These are phyloP conservation scores for Mungos mungo DNA, from an alignment of 2,113 vertebrate species.

Conservation along the genomic window DNA sequence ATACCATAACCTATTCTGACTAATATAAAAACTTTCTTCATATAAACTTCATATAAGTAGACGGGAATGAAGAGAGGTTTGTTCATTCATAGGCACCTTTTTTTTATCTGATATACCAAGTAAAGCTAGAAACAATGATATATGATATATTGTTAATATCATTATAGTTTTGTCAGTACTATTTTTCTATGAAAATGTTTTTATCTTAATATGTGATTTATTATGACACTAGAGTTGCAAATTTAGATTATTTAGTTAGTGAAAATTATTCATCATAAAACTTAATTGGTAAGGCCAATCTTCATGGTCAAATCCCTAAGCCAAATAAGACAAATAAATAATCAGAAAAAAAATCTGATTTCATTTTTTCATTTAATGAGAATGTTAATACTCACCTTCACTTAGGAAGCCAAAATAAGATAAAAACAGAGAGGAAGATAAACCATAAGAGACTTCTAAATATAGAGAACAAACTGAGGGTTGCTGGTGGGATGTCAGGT, in stretches of 20 bases:
- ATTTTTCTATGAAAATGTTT: constrained; percentile 23
- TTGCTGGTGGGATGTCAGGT: too few species aligned
- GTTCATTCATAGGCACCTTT: neutral
- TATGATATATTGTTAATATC: neutral
- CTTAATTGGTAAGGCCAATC: constrained; percentile 29
- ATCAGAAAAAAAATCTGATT: constrained; percentile 31
- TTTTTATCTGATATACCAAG: neutral
- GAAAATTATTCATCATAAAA: constrained; percentile 31
- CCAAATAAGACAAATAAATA: neutral
- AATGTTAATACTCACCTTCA: neutral
- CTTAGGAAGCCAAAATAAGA: too few species aligned
- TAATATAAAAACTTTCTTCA: neutral
- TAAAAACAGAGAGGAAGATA: too few species aligned
- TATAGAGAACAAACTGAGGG: too few species aligned
- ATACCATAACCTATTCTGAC: neutral
- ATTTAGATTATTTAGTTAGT: constrained; percentile 14
- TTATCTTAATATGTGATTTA: constrained; percentile 27
- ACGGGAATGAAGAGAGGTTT: neutral
- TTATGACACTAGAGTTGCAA: neutral
- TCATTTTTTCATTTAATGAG: constrained; percentile 27
- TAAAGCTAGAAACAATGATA: neutral
- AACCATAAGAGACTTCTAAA: too few species aligned
- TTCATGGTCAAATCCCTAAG: constrained; percentile 8
- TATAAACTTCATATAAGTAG: neutral
- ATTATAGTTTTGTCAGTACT: neutral